Percentiles rank a stretch among this genome's conserved stretches.
Evolutionary conservation across 2,888 invertebrate genomes (phyloP).

Genomic region (Imbricaverruca yamaguchii): DNA sequence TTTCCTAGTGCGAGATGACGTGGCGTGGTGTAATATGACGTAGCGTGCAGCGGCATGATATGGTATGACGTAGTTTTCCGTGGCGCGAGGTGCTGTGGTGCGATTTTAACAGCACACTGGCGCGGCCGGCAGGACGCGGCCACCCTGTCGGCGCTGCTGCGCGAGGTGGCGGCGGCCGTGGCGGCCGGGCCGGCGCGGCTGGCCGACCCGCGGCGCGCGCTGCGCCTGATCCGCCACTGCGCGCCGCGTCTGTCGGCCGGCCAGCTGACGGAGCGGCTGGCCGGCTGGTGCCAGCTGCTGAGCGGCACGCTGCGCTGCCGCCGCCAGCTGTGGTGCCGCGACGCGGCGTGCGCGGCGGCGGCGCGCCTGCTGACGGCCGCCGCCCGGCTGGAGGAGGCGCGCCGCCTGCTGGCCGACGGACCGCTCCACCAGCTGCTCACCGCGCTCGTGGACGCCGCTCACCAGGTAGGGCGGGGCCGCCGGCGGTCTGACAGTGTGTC

Average conservation of each 20-base stretch:
- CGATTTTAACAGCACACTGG: too few species aligned
- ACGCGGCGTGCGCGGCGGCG: slow-evolving; percentile 3
- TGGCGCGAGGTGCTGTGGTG: too few species aligned
- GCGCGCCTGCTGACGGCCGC: neutral
- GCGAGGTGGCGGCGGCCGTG: neutral
- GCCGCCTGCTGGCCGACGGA: neutral
- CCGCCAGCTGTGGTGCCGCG: neutral
- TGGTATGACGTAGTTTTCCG: too few species aligned
- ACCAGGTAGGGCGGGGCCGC: neutral
- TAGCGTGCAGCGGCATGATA: too few species aligned
- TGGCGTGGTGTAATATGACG: too few species aligned
- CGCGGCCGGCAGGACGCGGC: neutral
- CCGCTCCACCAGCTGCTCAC: neutral
- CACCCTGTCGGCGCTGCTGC: neutral
- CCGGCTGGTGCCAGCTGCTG: slow-evolving; percentile 10
- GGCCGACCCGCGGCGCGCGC: slow-evolving; percentile 3
- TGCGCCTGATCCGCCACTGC: slow-evolving; percentile 17
- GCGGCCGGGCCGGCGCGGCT: neutral
- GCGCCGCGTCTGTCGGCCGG: slow-evolving; percentile 8
- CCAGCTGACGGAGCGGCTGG: neutral
- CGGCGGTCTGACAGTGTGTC: too few species aligned
- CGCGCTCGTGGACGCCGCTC: neutral
- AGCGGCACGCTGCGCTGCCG: neutral
- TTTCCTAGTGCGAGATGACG: too few species aligned
- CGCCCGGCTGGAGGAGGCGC: neutral